These are phyloP conservation scores for Philopedon plagiatum DNA, from an alignment of 2,888 invertebrate genomes.

Conservation along the genomic window DNA sequence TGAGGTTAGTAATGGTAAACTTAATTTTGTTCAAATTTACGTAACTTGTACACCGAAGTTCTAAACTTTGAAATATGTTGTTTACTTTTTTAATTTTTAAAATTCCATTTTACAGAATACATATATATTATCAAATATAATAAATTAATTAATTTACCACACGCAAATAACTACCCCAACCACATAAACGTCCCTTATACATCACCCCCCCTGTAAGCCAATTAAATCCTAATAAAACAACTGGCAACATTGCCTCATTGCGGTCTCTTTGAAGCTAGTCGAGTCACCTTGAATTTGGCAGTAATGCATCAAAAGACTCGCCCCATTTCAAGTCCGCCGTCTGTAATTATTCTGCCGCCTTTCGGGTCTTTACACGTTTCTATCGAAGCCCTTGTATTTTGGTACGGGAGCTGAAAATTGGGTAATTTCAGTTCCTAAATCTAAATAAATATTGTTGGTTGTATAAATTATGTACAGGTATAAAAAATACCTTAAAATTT, in stretches of 20 bases:
- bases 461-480: too few relatives aligned
- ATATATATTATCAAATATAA: background rate
- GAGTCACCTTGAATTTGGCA: constrained; percentile 18
- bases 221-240: constrained; percentile 15
- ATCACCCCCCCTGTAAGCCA: background rate
- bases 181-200: background rate
- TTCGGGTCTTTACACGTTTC: background rate
- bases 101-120: background rate
- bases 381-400: constrained; percentile 7
- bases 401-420: background rate
- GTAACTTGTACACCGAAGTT: too few relatives aligned
- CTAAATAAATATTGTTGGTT: background rate
- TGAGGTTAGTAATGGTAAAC: too few relatives aligned
- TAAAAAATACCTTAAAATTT: too few relatives aligned
- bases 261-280: constrained; percentile 17
- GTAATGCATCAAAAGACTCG: constrained; percentile 11
- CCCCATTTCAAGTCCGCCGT: constrained; percentile 4
- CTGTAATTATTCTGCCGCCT: constrained; percentile 20
- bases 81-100: too few relatives aligned
- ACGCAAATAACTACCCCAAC: background rate
- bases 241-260: constrained; percentile 4
- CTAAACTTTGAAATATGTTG: too few relatives aligned
- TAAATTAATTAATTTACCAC: background rate
- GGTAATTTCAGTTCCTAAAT: background rate
- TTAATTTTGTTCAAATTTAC: too few relatives aligned